Conservation (phyloP, 2,113 vertebrate genomes). For the Monopterus albus region DNA sequence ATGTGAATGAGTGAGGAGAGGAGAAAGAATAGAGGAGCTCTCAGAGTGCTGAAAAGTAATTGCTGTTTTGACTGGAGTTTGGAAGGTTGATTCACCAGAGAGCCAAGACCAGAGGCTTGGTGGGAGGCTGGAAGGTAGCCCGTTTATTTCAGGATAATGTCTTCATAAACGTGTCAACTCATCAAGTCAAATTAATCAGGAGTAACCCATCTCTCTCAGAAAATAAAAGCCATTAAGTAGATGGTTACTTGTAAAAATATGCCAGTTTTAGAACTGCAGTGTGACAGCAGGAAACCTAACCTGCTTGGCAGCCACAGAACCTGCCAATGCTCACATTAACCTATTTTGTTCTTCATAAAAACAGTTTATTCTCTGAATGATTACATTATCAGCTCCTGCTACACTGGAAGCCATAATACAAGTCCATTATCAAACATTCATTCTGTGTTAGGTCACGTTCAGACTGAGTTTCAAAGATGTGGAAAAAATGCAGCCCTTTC, state of each 20-base stretch:
- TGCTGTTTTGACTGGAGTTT: no score
- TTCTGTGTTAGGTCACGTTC: no score
- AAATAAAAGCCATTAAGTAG: slow-evolving; percentile 48
- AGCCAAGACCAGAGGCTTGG: no score
- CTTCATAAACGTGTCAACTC: slow-evolving; percentile 26
- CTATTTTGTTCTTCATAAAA: slow-evolving; percentile 61
- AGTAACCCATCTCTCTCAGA: slow-evolving; percentile 23
- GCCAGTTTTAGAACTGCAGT: slow-evolving; percentile 50
- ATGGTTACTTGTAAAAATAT: slow-evolving; percentile 49
- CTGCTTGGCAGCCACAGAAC: neutral
- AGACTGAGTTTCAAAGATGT: no score
- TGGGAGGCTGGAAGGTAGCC: no score
- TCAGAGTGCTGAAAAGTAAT: no score
- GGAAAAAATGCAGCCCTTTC: no score
- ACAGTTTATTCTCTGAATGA: slow-evolving; percentile 59
- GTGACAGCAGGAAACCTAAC: neutral
- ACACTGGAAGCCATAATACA: slow-evolving; percentile 42
- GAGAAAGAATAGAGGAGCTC: no score
- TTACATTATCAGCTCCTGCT: slow-evolving; percentile 60
- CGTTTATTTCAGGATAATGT: slow-evolving; percentile 3
- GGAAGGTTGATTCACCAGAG: no score
- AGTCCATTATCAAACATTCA: slow-evolving; percentile 60
- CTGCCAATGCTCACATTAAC: slow-evolving; percentile 59
- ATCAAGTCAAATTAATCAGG: slow-evolving; percentile 29
- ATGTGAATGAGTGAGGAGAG: no score